Evolutionary conservation across 1,140 invertebrate species (phyloP), one percentile per base, ranked within the genome.

Genomic region (Pseudomyrmex gracilis): DNA sequence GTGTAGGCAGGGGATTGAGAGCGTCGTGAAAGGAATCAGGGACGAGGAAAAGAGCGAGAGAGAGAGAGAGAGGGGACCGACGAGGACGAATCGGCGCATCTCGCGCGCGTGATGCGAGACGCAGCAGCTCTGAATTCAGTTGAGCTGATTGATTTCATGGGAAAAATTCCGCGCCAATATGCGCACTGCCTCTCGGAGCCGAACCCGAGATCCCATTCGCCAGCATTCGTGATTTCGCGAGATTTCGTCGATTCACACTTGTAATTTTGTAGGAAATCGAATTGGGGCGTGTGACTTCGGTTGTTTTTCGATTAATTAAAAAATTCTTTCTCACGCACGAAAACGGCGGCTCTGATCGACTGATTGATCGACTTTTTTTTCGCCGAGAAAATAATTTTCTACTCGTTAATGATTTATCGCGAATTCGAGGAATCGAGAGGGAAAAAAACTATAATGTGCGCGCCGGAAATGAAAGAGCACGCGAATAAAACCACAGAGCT

Each of bases 21-120:
- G 55, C 76, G 77, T 68, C 47, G 68, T 89, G 89, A 90, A 88
- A 88, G 86, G 86, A 83, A 89, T 61, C 86, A 82, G 73, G 74
- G 78, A 0, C 34, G 34, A 34, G 34, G 34, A 34, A 34, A 5
- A 34, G 34, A 34, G 34, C 4, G 34, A 34, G 34, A 34, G 24
- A 34, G 24, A 0, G 24, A 34, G 74, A 86, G 82, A 88, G 83
- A 80, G 63, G 61, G 80, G 73, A 84, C 49, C 49, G 49, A 51
- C 49, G 49, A 51, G 10, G 49, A 51, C 49, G 49, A 51, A 13
- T 51, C 49, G 49, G 13, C 49, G 49, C 9, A 68, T 70, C 47
- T 68, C 64, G 71, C 63, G 53, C 17, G 60, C 57, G 58, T 34
- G 60, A 82, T 58, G 61, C 53, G 58, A 55, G 15, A 63, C 47